Evolutionary conservation across 2,797 vertebrate species (phyloP).

Genomic region (Adrianichthys oophorus): DNA sequence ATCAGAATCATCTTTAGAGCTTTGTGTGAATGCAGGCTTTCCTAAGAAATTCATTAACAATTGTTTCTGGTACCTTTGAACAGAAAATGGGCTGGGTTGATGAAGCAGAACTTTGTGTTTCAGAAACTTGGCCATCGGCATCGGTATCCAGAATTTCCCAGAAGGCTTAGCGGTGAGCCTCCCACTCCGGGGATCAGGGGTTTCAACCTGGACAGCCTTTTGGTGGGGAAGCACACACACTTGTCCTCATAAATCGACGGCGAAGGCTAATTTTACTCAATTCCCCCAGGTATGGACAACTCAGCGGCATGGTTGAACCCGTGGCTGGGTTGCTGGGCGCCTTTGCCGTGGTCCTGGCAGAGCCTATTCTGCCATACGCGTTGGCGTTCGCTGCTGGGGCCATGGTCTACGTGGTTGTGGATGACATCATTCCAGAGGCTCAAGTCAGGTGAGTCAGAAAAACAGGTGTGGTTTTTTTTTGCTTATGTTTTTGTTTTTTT

Average conservation of each 20-base stretch:
- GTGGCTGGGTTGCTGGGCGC: slow-evolving; percentile 86
- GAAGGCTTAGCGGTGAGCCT: slow-evolving; percentile 96
- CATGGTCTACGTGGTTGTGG: slow-evolving; percentile 96
- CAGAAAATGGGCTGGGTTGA: too few species aligned
- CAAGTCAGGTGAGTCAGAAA: slow-evolving; percentile 84
- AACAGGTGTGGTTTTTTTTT: too few species aligned
- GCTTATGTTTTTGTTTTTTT: too few species aligned
- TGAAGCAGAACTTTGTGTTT: not conserved
- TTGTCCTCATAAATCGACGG: too few species aligned
- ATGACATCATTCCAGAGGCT: slow-evolving; percentile 96
- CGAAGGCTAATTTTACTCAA: too few species aligned
- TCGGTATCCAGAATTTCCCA: slow-evolving; percentile 97
- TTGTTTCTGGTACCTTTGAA: too few species aligned
- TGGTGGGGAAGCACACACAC: slow-evolving; percentile 77
- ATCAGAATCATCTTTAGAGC: too few species aligned
- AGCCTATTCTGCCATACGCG: slow-evolving; percentile 90
- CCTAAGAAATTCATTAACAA: too few species aligned
- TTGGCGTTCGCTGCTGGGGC: slow-evolving; percentile 93
- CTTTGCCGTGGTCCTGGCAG: slow-evolving; percentile 83
- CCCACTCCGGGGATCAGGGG: slow-evolving; percentile 86
- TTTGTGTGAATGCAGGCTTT: too few species aligned
- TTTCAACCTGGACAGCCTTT: slow-evolving; percentile 90
- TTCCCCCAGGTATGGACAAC: slow-evolving; percentile 88
- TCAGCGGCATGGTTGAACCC: slow-evolving; percentile 97
- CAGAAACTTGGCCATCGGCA: slow-evolving; percentile 93